Evolutionary conservation across 2,888 invertebrate species (phyloP).

Genomic region (Lymantria monacha): DNA sequence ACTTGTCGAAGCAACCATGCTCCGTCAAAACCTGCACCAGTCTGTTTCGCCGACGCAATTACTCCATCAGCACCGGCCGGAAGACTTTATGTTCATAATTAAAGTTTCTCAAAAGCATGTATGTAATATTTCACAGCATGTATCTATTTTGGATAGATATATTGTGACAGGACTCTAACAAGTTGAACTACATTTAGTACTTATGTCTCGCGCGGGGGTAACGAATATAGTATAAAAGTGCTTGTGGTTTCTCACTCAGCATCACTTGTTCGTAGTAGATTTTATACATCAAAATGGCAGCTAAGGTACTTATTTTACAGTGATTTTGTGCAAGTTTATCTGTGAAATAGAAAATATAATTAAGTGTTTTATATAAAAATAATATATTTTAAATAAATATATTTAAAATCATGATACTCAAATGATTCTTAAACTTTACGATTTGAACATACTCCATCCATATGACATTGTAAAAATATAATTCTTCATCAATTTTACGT

Average conservation of each 20-base stretch:
- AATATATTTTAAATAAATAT: no score
- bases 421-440: no score
- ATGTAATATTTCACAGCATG: slow-evolving; percentile 17
- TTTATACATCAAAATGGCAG: slow-evolving; percentile 75
- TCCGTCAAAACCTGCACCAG: no score
- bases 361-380: no score
- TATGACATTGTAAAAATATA: no score
- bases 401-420: no score
- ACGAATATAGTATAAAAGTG: slow-evolving; percentile 68
- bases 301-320: slow-evolving; percentile 63
- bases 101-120: slow-evolving; percentile 12
- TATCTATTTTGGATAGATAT: slow-evolving; percentile 28
- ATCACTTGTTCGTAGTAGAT: slow-evolving; percentile 73
- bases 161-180: slow-evolving; percentile 40
- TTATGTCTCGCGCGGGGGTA: slow-evolving; percentile 57
- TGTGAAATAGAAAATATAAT: neutral
- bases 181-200: slow-evolving; percentile 40
- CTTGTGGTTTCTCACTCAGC: slow-evolving; percentile 52
- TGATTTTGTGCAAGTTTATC: slow-evolving; percentile 20
- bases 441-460: no score
- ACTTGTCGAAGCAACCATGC: no score
- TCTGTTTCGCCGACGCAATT: no score
- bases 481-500: no score
- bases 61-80: no score
- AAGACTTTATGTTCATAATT: slow-evolving; percentile 13